These are phyloP conservation scores for Smittia sp. DNA, from an alignment of 2,888 invertebrate species.

Conservation along the genomic window DNA sequence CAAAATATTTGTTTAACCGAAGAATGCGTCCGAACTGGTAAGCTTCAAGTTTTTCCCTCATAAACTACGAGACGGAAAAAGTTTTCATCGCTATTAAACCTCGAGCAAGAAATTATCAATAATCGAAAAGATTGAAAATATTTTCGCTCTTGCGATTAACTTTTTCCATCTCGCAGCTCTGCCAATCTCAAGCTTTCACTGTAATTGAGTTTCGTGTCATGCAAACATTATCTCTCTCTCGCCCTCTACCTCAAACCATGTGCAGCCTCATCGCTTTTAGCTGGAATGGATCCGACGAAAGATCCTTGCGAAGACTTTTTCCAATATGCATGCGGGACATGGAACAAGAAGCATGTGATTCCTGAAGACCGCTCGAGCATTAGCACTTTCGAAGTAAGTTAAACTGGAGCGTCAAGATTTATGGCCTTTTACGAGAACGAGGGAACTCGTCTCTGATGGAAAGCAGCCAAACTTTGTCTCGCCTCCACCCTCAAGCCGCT, in stretches of 20 bases:
- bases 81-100: not conserved
- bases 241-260: slow-evolving; percentile 41
- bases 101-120: not conserved
- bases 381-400: slow-evolving; percentile 67
- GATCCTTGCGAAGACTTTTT: slow-evolving; percentile 84
- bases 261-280: slow-evolving; percentile 72
- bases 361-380: slow-evolving; percentile 81
- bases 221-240: not conserved
- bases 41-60: slow-evolving; percentile 43
- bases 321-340: slow-evolving; percentile 82
- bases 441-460: not conserved
- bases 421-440: not conserved
- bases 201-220: slow-evolving; percentile 27
- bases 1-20: slow-evolving; percentile 59
- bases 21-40: slow-evolving; percentile 65
- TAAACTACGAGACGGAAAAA: not conserved
- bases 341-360: slow-evolving; percentile 82
- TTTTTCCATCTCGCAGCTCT: not conserved
- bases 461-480: not conserved
- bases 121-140: slow-evolving; percentile 1
- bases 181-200: slow-evolving; percentile 3
- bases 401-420: slow-evolving; percentile 16
- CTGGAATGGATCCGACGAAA: slow-evolving; percentile 73
- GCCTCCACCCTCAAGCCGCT: no score
- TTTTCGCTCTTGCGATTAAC: not conserved